Evolutionary conservation across 2,888 invertebrate genomes (phyloP).

Genomic region (Coleophora flavipennella): DNA sequence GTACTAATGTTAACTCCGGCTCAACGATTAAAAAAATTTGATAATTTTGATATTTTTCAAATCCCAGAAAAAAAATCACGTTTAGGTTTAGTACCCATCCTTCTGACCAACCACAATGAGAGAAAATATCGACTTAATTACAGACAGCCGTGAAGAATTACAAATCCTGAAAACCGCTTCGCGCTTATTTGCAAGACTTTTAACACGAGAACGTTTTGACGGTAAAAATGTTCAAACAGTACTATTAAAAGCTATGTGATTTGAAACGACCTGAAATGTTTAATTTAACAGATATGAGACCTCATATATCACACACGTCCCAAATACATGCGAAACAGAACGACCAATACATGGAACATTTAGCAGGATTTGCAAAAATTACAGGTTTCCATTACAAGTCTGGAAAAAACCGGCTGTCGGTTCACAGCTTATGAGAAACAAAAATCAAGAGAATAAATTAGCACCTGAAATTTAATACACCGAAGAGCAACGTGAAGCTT

Average conservation of each 20-base stretch:
- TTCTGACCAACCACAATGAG: slow-evolving; percentile 1
- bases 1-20: slow-evolving; percentile 1
- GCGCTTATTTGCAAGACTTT: slow-evolving; percentile 3
- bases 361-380: slow-evolving; percentile 5
- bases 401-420: background rate
- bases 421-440: background rate
- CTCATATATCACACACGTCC: slow-evolving; percentile 7
- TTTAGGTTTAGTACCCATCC: background rate
- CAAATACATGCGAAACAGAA: slow-evolving; percentile 3
- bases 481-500: background rate
- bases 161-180: background rate
- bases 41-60: slow-evolving; percentile 7
- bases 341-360: slow-evolving; percentile 6
- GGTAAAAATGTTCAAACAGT: background rate
- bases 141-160: slow-evolving; percentile 1
- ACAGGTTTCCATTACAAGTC: slow-evolving; percentile 3
- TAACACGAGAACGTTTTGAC: slow-evolving; percentile 2
- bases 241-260: background rate
- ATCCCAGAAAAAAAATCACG: slow-evolving; percentile 7
- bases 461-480: background rate
- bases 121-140: background rate
- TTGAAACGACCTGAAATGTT: slow-evolving; percentile 4
- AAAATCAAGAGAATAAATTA: background rate
- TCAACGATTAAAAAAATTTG: too few species aligned
- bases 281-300: slow-evolving; percentile 5